Conservation (phyloP, 2,888 invertebrate species). For the Cantharis rufa region DNA sequence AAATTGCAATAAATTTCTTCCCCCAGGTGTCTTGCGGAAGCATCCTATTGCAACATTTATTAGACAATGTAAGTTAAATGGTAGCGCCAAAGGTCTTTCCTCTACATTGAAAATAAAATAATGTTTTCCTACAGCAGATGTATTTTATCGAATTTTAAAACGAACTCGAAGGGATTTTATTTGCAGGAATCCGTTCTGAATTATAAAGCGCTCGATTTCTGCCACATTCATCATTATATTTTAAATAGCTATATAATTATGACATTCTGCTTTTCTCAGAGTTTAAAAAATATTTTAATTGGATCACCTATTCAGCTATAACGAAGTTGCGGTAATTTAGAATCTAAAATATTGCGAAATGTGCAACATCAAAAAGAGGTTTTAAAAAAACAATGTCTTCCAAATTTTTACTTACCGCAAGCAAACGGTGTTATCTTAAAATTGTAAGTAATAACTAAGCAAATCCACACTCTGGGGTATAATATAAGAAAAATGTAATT, state of each 20-base stretch:
- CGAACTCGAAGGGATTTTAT: background rate
- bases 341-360: background rate
- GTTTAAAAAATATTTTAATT: background rate
- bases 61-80: background rate
- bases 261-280: background rate
- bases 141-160: constrained; percentile 9
- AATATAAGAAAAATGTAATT: background rate
- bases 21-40: background rate
- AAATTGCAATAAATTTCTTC: background rate
- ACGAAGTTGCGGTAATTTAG: background rate
- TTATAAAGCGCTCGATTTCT: background rate
- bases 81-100: background rate
- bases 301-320: background rate
- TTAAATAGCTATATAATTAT: background rate
- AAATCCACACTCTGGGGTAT: background rate
- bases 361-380: background rate
- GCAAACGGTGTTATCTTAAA: background rate
- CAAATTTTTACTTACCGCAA: background rate
- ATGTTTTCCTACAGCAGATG: constrained; percentile 9
- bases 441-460: background rate
- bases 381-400: background rate
- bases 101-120: constrained; percentile 3
- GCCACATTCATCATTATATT: constrained; percentile 1
- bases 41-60: background rate
- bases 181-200: background rate